phyloP scores from a whole-genome alignment of 2,797 vertebrate species.

The Esox lucius region DNA sequence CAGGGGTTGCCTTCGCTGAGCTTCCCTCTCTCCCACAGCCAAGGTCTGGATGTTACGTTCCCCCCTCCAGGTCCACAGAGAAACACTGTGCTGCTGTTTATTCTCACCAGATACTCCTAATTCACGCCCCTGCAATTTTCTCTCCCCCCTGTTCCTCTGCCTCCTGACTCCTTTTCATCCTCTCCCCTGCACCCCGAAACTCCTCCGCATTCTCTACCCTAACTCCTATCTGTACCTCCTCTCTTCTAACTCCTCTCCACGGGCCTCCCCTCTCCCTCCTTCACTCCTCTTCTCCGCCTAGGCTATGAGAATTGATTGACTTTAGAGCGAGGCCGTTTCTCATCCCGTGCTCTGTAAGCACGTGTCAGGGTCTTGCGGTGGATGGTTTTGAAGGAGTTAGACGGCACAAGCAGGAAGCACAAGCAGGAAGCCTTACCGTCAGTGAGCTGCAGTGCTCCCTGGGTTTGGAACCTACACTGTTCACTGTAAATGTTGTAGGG shows the following conservation, averaged over 20 bases:
- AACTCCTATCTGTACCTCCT: conserved; percentile 24
- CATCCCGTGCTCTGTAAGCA: no score
- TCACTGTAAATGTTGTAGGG: no score
- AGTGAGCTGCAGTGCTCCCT: no score
- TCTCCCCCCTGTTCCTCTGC: neutral
- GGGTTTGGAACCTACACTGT: no score
- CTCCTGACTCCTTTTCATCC: conserved; percentile 31
- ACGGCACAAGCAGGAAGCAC: no score
- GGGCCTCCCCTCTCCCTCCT: neutral
- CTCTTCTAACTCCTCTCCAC: neutral
- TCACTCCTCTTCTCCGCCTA: no score
- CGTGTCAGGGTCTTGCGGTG: no score
- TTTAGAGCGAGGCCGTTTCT: no score
- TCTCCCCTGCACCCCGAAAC: conserved; percentile 9
- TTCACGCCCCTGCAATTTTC: conserved; percentile 1
- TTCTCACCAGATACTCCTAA: conserved; percentile 14
- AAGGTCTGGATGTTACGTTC: conserved; percentile 12
- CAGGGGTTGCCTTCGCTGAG: neutral
- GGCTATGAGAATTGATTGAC: no score
- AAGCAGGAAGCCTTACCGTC: no score
- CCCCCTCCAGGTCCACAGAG: conserved; percentile 7
- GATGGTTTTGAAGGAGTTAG: no score
- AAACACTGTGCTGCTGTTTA: neutral
- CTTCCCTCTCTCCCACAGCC: conserved; percentile 32
- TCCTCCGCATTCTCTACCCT: neutral